These are phyloP conservation scores for Odocoileus virginianus DNA, from an alignment of 2,113 vertebrate genomes.

Conservation along the genomic window DNA sequence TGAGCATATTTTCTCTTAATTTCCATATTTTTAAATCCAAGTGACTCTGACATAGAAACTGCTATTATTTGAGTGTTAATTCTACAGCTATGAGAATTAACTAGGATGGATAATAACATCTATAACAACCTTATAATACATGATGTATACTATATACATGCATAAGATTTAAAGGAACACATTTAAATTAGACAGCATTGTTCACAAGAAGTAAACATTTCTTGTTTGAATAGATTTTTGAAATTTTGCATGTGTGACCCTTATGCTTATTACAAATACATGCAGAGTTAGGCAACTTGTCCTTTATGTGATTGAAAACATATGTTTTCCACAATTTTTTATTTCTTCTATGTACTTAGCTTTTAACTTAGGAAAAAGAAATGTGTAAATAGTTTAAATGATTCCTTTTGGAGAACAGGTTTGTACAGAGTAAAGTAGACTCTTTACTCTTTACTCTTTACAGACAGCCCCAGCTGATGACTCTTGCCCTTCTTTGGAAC, in stretches of 20 bases:
- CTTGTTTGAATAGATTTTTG: not conserved
- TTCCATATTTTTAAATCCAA: not conserved
- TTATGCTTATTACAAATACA: not conserved
- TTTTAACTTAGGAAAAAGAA: conserved; percentile 56
- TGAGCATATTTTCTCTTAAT: not conserved
- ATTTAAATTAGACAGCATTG: not conserved
- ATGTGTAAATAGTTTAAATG: conserved; percentile 60
- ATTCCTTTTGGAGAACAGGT: conserved; percentile 40
- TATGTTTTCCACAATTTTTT: conserved; percentile 13
- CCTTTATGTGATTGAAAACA: conserved; percentile 55
- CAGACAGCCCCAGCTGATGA: conserved; percentile 33
- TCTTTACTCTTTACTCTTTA: not conserved
- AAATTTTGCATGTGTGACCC: not conserved
- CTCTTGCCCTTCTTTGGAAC: conserved; percentile 51
- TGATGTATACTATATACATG: not conserved
- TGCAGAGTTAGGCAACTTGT: conserved; percentile 55
- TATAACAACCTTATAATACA: not conserved
- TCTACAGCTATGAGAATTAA: not conserved
- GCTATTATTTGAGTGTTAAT: not conserved
- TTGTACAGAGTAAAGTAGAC: not conserved
- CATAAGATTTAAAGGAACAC: not conserved
- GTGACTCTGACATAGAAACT: not conserved
- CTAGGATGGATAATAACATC: not conserved
- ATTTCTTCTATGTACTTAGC: conserved; percentile 24
- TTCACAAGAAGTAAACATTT: not conserved